These are phyloP conservation scores for Sarcophaga carnaria DNA, from an alignment of 2,888 invertebrate species.

Conservation along the genomic window DNA sequence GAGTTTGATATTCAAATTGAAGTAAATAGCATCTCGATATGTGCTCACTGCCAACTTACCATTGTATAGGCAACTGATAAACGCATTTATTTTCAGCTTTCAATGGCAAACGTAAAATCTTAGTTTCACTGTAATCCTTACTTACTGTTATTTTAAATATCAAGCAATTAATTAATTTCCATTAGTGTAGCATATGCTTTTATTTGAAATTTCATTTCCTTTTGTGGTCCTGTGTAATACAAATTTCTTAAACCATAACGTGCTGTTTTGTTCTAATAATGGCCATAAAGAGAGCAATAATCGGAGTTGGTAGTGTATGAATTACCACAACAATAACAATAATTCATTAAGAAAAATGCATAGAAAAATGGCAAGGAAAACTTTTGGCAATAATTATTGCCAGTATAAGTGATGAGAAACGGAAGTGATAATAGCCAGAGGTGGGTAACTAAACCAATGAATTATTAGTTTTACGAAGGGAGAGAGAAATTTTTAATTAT, in stretches of 20 bases:
- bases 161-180: too few relatives aligned
- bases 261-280: not conserved
- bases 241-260: not conserved
- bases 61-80: too few relatives aligned
- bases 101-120: too few relatives aligned
- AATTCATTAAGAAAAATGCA: not conserved
- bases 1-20: too few relatives aligned
- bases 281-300: slow-evolving; percentile 12
- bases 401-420: not conserved
- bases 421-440: slow-evolving; percentile 16
- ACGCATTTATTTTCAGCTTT: too few relatives aligned
- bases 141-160: too few relatives aligned
- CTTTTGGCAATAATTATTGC: not conserved
- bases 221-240: not conserved
- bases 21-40: too few relatives aligned
- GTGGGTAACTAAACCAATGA: not conserved
- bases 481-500: too few relatives aligned
- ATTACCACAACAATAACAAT: slow-evolving; percentile 7
- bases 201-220: not conserved
- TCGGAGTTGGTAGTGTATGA: not conserved
- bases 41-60: too few relatives aligned
- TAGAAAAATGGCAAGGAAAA: not conserved
- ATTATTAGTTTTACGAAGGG: not conserved
- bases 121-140: too few relatives aligned
- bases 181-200: not conserved